Conservation (phyloP, 2,113 vertebrate genomes). For the Limanda limanda region DNA sequence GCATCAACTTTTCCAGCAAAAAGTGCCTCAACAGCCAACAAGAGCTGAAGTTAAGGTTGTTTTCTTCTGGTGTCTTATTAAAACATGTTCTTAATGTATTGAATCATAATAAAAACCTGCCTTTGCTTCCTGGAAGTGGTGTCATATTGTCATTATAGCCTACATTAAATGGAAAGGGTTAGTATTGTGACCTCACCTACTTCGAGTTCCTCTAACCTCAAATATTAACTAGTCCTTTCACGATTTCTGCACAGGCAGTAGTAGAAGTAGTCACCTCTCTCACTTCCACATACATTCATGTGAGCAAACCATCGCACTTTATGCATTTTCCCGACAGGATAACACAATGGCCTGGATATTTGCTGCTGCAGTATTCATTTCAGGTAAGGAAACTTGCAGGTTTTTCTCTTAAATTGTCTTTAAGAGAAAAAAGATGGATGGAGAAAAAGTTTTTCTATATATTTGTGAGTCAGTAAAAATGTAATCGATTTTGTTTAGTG, state of each 20-base stretch:
- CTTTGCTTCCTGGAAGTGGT: background rate
- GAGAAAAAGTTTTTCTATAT: too few relatives aligned
- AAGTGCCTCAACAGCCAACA: too few relatives aligned
- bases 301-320: background rate
- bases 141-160: background rate
- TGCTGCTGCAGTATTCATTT: slow-evolving; percentile 25
- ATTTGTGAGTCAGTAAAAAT: too few relatives aligned
- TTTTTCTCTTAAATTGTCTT: background rate
- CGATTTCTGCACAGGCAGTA: slow-evolving; percentile 3
- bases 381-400: slow-evolving; percentile 61
- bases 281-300: background rate
- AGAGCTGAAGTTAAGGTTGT: too few relatives aligned
- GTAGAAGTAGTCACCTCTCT: background rate
- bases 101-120: background rate
- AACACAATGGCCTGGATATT: slow-evolving; percentile 58
- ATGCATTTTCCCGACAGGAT: slow-evolving; percentile 6
- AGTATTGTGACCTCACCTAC: slow-evolving; percentile 35
- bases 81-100: too few relatives aligned
- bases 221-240: background rate
- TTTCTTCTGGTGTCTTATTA: too few relatives aligned
- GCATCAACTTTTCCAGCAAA: too few relatives aligned
- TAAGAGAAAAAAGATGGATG: too few relatives aligned
- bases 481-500: too few relatives aligned
- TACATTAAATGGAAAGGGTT: background rate
- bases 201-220: slow-evolving; percentile 16